These are phyloP conservation scores for Sesamia nonagrioides DNA, from an alignment of 1,140 invertebrate genomes.

Conservation along the genomic window DNA sequence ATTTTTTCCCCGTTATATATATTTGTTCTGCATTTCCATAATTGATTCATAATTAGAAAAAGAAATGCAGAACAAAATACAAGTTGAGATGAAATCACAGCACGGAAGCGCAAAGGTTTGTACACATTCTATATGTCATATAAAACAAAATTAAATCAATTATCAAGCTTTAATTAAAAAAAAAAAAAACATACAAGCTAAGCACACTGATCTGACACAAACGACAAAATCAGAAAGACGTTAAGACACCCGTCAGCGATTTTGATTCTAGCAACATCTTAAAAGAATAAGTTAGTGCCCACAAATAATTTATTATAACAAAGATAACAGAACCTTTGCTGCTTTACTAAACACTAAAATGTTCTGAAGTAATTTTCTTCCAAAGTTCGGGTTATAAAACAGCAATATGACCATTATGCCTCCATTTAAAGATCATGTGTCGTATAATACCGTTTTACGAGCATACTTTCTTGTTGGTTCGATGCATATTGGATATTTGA, in stretches of 20 bases:
- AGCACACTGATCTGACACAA: too few species aligned
- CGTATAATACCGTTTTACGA: slow-evolving; percentile 42
- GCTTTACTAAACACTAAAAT: slow-evolving; percentile 21
- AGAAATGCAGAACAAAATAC: neutral
- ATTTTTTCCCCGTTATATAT: too few species aligned
- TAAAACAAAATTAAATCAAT: too few species aligned
- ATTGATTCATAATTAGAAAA: too few species aligned
- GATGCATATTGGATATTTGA: slow-evolving; percentile 40
- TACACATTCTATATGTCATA: too few species aligned
- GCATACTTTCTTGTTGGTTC: slow-evolving; percentile 33
- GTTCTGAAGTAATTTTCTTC: slow-evolving; percentile 38
- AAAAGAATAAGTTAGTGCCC: neutral
- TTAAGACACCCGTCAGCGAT: neutral
- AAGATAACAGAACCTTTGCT: neutral
- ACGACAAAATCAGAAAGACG: too few species aligned
- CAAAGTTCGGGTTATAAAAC: slow-evolving; percentile 47
- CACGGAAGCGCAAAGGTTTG: too few species aligned
- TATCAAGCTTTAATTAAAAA: too few species aligned
- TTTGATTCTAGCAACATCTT: too few species aligned
- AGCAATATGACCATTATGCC: slow-evolving; percentile 47
- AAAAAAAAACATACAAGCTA: too few species aligned
- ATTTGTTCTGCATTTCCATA: too few species aligned
- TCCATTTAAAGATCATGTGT: slow-evolving; percentile 45
- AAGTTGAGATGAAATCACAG: neutral
- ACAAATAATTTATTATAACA: slow-evolving; percentile 31